These are phyloP conservation scores for Orchesella flavescens DNA, from an alignment of 2,888 invertebrate genomes.

Conservation along the genomic window DNA sequence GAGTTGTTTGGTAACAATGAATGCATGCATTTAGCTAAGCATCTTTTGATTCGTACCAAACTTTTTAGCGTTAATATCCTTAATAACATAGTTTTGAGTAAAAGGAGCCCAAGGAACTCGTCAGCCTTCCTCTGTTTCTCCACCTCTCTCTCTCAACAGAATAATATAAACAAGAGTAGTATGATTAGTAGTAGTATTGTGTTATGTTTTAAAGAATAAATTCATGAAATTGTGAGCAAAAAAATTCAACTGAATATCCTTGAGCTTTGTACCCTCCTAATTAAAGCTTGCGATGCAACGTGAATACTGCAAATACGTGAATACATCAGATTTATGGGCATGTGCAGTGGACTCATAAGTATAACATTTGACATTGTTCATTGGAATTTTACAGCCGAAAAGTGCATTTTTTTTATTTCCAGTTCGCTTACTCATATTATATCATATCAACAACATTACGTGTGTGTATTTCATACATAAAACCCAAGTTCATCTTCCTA, in stretches of 20 bases:
- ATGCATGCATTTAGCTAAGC: too few relatives aligned
- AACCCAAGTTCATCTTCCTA: slow-evolving; percentile 1
- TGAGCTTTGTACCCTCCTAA: slow-evolving; percentile 59
- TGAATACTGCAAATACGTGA: too few relatives aligned
- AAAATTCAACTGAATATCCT: slow-evolving; percentile 52
- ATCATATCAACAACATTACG: neutral
- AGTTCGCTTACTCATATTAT: neutral
- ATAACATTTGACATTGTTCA: too few relatives aligned
- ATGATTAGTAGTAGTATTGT: neutral
- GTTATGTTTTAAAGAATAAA: neutral
- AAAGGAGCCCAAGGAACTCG: slow-evolving; percentile 59
- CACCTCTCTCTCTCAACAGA: neutral
- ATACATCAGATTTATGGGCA: too few relatives aligned
- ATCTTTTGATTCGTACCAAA: too few relatives aligned
- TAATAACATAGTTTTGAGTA: slow-evolving; percentile 29
- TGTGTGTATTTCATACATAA: neutral
- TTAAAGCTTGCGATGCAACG: slow-evolving; percentile 22
- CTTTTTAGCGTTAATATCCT: too few relatives aligned
- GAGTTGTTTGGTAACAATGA: neutral
- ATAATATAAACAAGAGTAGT: neutral
- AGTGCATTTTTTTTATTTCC: slow-evolving; percentile 10
- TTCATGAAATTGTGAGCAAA: neutral
- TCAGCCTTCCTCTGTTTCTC: slow-evolving; percentile 54
- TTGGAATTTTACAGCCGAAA: neutral
- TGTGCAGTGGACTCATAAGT: too few relatives aligned